Conservation (phyloP, 2,113 vertebrate species). For the Psilopogon haemacephalus region DNA sequence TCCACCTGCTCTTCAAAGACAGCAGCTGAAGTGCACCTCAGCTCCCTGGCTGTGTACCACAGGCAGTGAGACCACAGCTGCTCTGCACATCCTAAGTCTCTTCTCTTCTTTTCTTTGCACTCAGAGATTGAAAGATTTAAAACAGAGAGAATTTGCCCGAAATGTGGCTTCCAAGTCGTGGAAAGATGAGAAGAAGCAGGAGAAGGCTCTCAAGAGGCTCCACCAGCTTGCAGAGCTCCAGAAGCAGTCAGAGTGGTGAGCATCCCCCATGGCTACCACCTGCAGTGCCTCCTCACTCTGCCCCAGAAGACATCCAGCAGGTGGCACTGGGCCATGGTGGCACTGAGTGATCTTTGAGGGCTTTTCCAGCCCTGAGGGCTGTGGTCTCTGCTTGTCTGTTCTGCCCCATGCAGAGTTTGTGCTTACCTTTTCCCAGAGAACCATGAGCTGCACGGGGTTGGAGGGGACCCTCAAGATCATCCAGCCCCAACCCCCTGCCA, state of each 20-base stretch:
- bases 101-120: conserved; percentile 31
- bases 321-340: too few relatives aligned
- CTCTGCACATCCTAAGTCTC: not conserved
- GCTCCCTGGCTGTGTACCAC: not conserved
- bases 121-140: conserved; percentile 96
- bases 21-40: not conserved
- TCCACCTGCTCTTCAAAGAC: not conserved
- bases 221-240: conserved; percentile 92
- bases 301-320: not conserved
- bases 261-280: not conserved
- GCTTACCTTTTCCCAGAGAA: not conserved
- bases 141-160: conserved; percentile 96
- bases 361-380: too few relatives aligned
- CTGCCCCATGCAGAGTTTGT: not conserved
- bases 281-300: not conserved
- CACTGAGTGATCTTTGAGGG: too few relatives aligned
- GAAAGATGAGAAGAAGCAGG: conserved; percentile 98
- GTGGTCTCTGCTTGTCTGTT: not conserved
- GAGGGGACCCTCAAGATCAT: too few relatives aligned
- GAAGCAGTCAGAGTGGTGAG: conserved; percentile 89
- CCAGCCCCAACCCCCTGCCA: too few relatives aligned
- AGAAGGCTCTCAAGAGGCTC: conserved; percentile 92
- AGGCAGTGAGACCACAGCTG: not conserved
- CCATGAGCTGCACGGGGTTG: not conserved
- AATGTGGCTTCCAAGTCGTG: conserved; percentile 98